phyloP scores from a whole-genome alignment of 2,797 vertebrate genomes.

The Xenopus petersii region DNA sequence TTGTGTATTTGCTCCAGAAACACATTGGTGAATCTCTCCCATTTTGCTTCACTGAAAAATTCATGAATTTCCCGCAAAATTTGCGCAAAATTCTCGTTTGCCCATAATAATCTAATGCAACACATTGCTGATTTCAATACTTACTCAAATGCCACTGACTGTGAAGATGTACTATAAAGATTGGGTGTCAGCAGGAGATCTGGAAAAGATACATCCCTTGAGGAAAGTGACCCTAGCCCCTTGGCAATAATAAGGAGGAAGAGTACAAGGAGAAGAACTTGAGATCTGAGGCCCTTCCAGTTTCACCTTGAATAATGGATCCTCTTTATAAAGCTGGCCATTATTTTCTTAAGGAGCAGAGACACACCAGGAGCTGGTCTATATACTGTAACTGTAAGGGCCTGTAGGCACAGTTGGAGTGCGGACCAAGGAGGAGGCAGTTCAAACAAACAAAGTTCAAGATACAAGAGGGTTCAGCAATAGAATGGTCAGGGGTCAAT shows the following conservation, averaged over 20 bases:
- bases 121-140: constrained; percentile 30
- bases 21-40: too few relatives aligned
- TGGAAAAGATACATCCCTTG: constrained; percentile 73
- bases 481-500: too few relatives aligned
- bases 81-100: too few relatives aligned
- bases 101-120: too few relatives aligned
- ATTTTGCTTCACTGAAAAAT: too few relatives aligned
- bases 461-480: too few relatives aligned
- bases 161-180: constrained; percentile 75
- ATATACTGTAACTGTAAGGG: background rate
- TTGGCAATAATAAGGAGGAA: constrained; percentile 88
- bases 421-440: too few relatives aligned
- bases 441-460: too few relatives aligned
- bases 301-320: constrained; percentile 86
- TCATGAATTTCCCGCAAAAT: too few relatives aligned
- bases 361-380: constrained; percentile 72
- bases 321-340: constrained; percentile 85
- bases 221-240: constrained; percentile 83
- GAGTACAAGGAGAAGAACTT: constrained; percentile 86
- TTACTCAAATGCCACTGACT: constrained; percentile 88
- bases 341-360: constrained; percentile 75
- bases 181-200: constrained; percentile 81
- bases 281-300: constrained; percentile 83
- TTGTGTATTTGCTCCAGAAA: too few relatives aligned
- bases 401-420: too few relatives aligned